A percentile compares a stretch with the other conserved stretches of the same genome.
These are phyloP conservation scores for Nasonia giraulti DNA, from an alignment of 1,140 invertebrate species.

Conservation along the genomic window DNA sequence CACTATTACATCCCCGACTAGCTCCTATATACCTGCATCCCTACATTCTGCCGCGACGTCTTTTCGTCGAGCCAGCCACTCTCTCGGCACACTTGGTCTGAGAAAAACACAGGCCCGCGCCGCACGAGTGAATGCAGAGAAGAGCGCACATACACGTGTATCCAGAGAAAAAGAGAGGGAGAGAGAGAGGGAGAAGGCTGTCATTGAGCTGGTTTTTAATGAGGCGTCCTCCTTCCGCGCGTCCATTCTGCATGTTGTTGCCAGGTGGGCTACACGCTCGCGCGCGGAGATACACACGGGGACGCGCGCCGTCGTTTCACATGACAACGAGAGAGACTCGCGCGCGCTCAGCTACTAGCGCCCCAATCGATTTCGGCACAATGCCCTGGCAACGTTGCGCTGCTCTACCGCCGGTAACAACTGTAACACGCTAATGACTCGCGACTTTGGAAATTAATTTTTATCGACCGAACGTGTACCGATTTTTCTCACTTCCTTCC, in stretches of 20 bases:
- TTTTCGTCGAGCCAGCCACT: slow-evolving; percentile 8
- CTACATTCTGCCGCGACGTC: no score
- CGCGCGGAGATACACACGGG: no score
- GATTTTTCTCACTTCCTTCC: neutral
- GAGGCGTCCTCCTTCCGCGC: slow-evolving; percentile 42
- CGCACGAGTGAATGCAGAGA: neutral
- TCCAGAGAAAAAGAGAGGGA: neutral
- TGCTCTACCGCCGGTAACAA: neutral
- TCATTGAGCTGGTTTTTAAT: slow-evolving; percentile 53
- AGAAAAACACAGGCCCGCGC: neutral
- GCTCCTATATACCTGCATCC: no score
- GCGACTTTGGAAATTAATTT: slow-evolving; percentile 23
- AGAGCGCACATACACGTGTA: neutral
- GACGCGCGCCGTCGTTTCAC: neutral
- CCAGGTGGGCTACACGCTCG: slow-evolving; percentile 23
- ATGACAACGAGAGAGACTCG: slow-evolving; percentile 21
- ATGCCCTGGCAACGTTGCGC: neutral
- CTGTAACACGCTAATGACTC: slow-evolving; percentile 18
- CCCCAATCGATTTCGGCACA: slow-evolving; percentile 36
- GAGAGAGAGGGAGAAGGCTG: slow-evolving; percentile 6
- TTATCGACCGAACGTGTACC: neutral
- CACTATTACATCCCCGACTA: no score
- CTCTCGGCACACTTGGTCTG: neutral
- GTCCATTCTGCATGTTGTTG: slow-evolving; percentile 30
- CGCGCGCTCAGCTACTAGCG: neutral